Conservation (phyloP, 2,113 vertebrate genomes). For the Phainopepla nitens region DNA sequence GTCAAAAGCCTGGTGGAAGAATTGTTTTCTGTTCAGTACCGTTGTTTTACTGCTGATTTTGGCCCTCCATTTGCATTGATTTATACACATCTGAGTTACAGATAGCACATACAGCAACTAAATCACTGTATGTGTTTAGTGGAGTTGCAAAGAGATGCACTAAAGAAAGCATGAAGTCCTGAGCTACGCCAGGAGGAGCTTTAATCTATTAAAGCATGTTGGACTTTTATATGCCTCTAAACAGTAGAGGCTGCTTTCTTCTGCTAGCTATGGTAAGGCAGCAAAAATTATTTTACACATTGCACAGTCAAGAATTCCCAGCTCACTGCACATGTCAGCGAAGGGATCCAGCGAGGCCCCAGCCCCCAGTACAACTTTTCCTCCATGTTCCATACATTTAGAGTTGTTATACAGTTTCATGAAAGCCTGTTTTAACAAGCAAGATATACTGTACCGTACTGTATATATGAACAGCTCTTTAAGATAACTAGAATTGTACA, state of each 20-base stretch:
- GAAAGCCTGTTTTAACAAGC: constrained; percentile 59
- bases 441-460: constrained; percentile 49
- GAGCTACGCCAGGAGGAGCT: background rate
- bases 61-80: background rate
- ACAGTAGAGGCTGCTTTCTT: background rate
- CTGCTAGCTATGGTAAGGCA: background rate
- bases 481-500: constrained; percentile 57
- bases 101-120: background rate
- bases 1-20: background rate
- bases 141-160: background rate
- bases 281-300: background rate
- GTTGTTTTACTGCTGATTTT: background rate
- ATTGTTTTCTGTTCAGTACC: background rate
- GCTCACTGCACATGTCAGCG: background rate
- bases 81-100: background rate
- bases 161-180: background rate
- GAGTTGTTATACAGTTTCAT: constrained; percentile 34
- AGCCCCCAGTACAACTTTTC: constrained; percentile 11
- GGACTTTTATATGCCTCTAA: background rate
- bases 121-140: background rate
- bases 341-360: background rate
- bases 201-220: background rate
- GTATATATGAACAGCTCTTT: constrained; percentile 63
- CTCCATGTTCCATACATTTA: constrained; percentile 34
- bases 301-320: background rate